Base-by-base conservation (phyloP, 2,113 vertebrate species). In the Psettodes erumei region DNA sequence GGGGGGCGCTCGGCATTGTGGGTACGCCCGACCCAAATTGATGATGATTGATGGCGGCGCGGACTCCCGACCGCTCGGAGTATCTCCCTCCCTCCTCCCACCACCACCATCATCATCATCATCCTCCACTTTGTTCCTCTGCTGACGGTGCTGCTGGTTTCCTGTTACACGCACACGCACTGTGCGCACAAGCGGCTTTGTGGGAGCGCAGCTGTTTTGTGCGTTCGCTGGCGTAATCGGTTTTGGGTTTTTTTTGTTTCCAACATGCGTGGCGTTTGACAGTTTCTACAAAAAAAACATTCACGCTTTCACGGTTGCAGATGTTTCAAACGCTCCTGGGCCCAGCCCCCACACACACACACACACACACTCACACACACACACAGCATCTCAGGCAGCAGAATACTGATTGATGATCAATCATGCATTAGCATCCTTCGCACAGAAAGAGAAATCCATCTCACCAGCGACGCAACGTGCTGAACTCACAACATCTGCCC, bases 11-110 rank as follows among this genome's bases (percentile, higher is more conserved):
- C 61, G 0, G 35, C 76, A 60, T 54, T 70, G 71, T 81, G 61
- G 70, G 43, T 28, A 45, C n/a, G 47, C 28, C 48, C 37, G 75
- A 79, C 81, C 51, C 55, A 62, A 83, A 81, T 75, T 75, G 86
- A 83, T 86, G 80, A 58, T 65, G 83, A 83, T 79, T 80, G 74
- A 86, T 84, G n/a, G n/a, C n/a, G n/a, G n/a, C n/a, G n/a, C 33
- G 27, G 53, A 45, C 58, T 75, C 47, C 68, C 6, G 33, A 32
- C 28, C 2, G 0, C 75, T 1, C n/a, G n/a, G n/a, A n/a, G n/a
- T n/a, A 1, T 6, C 42, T n/a, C 27, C 55, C 33, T 23, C 37
- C 16, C 8, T 8, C 13, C 2, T 21, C 25, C 21, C 72, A 51
- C 27, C 48, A 40, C 38, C 38, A 4, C 6, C 8, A 3, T 51